Evolutionary conservation across 2,888 invertebrate genomes (phyloP).

Genomic region (Zhengitettix transpicula): DNA sequence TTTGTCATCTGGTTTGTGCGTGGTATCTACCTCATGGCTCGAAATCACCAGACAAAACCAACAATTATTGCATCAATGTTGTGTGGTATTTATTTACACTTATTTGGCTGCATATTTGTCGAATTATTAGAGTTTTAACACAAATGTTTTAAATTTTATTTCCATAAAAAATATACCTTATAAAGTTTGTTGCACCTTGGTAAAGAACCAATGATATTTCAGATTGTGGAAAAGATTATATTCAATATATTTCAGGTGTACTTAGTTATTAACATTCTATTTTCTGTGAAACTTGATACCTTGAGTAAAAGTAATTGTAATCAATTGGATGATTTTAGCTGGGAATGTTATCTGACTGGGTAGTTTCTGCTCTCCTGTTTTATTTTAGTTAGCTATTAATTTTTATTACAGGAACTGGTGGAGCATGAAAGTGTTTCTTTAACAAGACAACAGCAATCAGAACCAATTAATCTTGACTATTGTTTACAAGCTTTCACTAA

Average conservation of each 20-base stretch:
- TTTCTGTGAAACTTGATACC: no score
- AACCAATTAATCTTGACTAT: conserved; percentile 68
- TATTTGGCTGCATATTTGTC: background rate
- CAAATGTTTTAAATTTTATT: background rate
- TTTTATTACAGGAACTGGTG: conserved; percentile 40
- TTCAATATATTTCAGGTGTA: no score
- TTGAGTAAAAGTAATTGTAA: background rate
- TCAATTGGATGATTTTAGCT: no score
- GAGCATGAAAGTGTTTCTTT: conserved; percentile 60
- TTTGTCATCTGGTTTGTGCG: no score
- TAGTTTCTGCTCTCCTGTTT: no score
- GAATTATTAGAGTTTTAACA: background rate
- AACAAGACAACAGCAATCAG: conserved; percentile 53
- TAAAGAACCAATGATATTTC: no score
- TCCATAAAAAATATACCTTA: background rate
- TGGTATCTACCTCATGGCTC: no score
- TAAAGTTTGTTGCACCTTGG: background rate
- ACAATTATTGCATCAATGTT: no score
- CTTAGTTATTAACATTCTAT: no score
- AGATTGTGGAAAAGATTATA: no score
- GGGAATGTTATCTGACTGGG: no score
- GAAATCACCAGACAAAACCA: no score
- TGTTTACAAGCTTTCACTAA: conserved; percentile 80
- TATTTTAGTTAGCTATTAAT: background rate
- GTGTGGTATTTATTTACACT: background rate